phyloP scores from a whole-genome alignment of 2,888 invertebrate species.

The Malthinus seriepunctatus region DNA sequence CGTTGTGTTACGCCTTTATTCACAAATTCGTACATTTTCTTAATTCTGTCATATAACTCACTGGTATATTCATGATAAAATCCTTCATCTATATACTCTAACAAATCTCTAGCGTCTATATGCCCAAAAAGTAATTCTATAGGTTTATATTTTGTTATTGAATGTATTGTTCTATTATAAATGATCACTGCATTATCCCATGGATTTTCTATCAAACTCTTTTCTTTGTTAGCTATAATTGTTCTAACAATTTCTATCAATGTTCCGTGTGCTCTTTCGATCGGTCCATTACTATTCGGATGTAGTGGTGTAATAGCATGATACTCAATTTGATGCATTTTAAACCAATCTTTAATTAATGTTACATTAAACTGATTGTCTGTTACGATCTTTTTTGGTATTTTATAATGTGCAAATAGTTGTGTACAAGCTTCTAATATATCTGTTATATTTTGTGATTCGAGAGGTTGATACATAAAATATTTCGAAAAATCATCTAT shows the following conservation, averaged over 20 bases:
- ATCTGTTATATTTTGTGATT: slow-evolving; percentile 1
- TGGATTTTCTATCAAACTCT: background rate
- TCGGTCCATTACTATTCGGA: slow-evolving; percentile 7
- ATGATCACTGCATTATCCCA: background rate
- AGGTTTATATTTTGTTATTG: slow-evolving; percentile 1
- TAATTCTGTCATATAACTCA: background rate
- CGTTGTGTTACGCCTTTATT: background rate
- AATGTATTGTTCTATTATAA: slow-evolving; percentile 2
- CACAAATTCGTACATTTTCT: background rate
- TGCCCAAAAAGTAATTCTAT: slow-evolving; percentile 8
- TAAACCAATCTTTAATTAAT: slow-evolving; percentile 2
- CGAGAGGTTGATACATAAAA: background rate
- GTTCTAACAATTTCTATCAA: background rate
- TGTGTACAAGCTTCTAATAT: background rate
- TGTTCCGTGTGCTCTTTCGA: slow-evolving; percentile 2
- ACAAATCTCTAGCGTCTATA: background rate
- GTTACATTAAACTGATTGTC: slow-evolving; percentile 4
- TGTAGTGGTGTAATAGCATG: slow-evolving; percentile 2
- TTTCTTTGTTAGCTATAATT: background rate
- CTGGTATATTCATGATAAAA: slow-evolving; percentile 1
- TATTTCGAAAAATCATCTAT: background rate
- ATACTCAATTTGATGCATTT: background rate
- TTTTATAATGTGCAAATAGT: slow-evolving; percentile 4
- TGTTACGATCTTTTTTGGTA: background rate
- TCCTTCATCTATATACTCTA: background rate